Conservation (phyloP, 2,888 invertebrate genomes). For the Aphrophora alni region DNA sequence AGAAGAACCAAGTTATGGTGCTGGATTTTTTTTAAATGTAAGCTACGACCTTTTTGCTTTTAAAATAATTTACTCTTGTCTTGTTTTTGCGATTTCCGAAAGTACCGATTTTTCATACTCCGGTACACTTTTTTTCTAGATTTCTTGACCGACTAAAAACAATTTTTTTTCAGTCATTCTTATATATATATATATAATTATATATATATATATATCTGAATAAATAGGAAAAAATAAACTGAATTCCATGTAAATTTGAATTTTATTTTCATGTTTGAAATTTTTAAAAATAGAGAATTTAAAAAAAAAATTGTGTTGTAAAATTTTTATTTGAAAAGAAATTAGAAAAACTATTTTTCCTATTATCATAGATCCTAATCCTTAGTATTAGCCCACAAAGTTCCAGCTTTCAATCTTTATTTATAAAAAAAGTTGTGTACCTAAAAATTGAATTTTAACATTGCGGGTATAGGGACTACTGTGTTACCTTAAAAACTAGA, state of each 20-base stretch:
- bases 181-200: neutral
- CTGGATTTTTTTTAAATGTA: slow-evolving; percentile 11
- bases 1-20: slow-evolving; percentile 6
- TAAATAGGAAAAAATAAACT: no score
- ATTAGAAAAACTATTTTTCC: neutral
- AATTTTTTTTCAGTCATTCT: neutral
- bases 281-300: neutral
- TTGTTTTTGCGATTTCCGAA: slow-evolving; percentile 9
- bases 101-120: neutral
- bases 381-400: neutral
- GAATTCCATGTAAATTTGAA: neutral
- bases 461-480: slow-evolving; percentile 13
- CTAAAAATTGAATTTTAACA: slow-evolving; percentile 17
- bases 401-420: neutral
- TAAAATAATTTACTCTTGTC: neutral
- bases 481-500: neutral
- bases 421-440: slow-evolving; percentile 7
- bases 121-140: slow-evolving; percentile 6
- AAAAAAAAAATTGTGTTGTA: neutral
- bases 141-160: neutral
- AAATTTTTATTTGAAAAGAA: neutral
- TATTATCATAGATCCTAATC: neutral
- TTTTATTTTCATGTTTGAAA: neutral
- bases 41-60: neutral
- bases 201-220: no score